These are phyloP conservation scores for Microtus montanus DNA, from an alignment of 2,113 vertebrate species.

Conservation along the genomic window DNA sequence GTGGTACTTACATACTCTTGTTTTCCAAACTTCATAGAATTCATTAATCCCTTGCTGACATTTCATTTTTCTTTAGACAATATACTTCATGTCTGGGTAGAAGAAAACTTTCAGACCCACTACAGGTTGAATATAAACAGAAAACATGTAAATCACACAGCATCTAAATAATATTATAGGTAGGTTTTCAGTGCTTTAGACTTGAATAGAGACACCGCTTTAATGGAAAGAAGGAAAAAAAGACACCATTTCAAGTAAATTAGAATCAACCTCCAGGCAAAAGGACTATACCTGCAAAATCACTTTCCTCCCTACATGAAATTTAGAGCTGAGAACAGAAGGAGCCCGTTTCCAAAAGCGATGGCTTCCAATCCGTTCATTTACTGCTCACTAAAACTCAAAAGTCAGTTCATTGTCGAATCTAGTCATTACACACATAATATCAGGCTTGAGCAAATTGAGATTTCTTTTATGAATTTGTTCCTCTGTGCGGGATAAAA, in stretches of 20 bases:
- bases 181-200: slow-evolving; percentile 46
- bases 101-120: slow-evolving; percentile 26
- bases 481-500: slow-evolving; percentile 66
- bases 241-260: slow-evolving; percentile 70
- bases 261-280: slow-evolving; percentile 70
- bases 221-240: slow-evolving; percentile 64
- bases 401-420: slow-evolving; percentile 69
- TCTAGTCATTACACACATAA: slow-evolving; percentile 73
- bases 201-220: slow-evolving; percentile 57
- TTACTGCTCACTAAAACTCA: slow-evolving; percentile 74
- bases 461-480: slow-evolving; percentile 76
- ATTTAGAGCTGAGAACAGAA: slow-evolving; percentile 70
- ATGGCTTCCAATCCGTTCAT: slow-evolving; percentile 54
- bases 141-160: slow-evolving; percentile 64
- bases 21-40: slow-evolving; percentile 46
- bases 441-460: slow-evolving; percentile 72
- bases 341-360: slow-evolving; percentile 70
- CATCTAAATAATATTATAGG: slow-evolving; percentile 54
- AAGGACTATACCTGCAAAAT: slow-evolving; percentile 73
- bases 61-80: slow-evolving; percentile 52
- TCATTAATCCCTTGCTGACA: slow-evolving; percentile 40
- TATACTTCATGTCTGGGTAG: slow-evolving; percentile 56
- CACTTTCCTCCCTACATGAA: slow-evolving; percentile 62
- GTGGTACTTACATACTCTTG: not conserved
- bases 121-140: slow-evolving; percentile 54